Evolutionary conservation across 2,888 invertebrate genomes (phyloP), one percentile per base, ranked within the genome.

Genomic region (Orthosia gothica): DNA sequence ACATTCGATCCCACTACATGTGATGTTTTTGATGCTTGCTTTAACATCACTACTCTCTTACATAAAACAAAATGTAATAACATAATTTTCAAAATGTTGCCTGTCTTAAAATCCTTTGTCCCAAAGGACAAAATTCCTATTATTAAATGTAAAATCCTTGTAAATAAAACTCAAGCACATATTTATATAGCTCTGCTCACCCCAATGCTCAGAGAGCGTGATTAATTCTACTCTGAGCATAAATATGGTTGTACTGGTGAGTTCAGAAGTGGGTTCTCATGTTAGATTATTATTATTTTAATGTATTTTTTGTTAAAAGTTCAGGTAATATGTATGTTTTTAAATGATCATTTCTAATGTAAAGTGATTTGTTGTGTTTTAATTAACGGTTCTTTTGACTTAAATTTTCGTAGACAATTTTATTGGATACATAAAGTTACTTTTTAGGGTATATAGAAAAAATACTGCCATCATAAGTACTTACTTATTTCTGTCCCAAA

Each of bases 251-350:
- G 67, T 62, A 85, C 70, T 15, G 15, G 40, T 26, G 50, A 26
- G 64, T n/a, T 23, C 49, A 70, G 0, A 69, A 85, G 85, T 82
- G 82, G 50, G 55, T 85, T 76, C 18, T 70, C 61, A 20, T 76
- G 85, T 85, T 11, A 5, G n/a, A 54, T 20, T 20, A 62, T 58
- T 59, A 45, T 64, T 20, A 12, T 20, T 49, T 23, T 45, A 23
- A 40, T 72, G 23, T 61, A 47, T 18, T 69, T 55, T 45, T 23
- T 45, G 40, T 23, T 26, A 18, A 55, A 62, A 7, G 7, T 40
- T n/a, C 0, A 0, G 1, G 15, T 7, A 13, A 1, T 16, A 2
- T 64, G 26, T 57, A 3, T 45, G 13, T 68, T 50, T 49, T 26
- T 20, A 3, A 20, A 50, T 40, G 11, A 5, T 23, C 2, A 47